Evolutionary conservation across 2,797 vertebrate genomes (phyloP).

Genomic region (Aplochiton taeniatus): DNA sequence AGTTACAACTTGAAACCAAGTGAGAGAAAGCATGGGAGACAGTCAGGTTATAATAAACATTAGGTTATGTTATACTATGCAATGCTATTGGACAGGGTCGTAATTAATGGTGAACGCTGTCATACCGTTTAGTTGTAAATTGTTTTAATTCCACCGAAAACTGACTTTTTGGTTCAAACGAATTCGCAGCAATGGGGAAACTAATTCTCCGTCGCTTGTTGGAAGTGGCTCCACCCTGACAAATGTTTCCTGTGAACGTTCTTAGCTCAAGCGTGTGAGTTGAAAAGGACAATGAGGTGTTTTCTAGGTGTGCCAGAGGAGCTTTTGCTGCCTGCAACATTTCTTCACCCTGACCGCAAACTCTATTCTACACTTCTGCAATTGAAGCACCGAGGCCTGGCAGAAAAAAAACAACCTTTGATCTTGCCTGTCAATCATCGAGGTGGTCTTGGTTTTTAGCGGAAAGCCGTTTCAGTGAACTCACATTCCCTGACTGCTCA

Average conservation of each 20-base stretch:
- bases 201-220: slow-evolving; percentile 44
- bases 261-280: slow-evolving; percentile 34
- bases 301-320: slow-evolving; percentile 27
- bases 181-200: slow-evolving; percentile 32
- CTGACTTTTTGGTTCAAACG: slow-evolving; percentile 38
- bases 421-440: slow-evolving; percentile 58
- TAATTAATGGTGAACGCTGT: slow-evolving; percentile 39
- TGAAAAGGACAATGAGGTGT: slow-evolving; percentile 8
- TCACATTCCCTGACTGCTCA: slow-evolving; percentile 31
- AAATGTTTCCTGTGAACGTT: slow-evolving; percentile 60
- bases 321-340: slow-evolving; percentile 19
- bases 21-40: slow-evolving; percentile 26
- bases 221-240: slow-evolving; percentile 35
- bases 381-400: slow-evolving; percentile 42
- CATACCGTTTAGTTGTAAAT: slow-evolving; percentile 33
- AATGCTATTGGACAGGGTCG: slow-evolving; percentile 7
- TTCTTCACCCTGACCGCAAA: slow-evolving; percentile 27
- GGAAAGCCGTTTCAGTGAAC: slow-evolving; percentile 48
- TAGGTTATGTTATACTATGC: background rate
- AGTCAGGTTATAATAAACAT: slow-evolving; percentile 7
- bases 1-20: slow-evolving; percentile 39
- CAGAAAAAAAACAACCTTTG: slow-evolving; percentile 30
- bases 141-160: slow-evolving; percentile 32
- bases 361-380: slow-evolving; percentile 45
- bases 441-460: slow-evolving; percentile 52